Evolutionary conservation across 1,140 invertebrate species (phyloP).

Genomic region (Ceratosolen solmsi): DNA sequence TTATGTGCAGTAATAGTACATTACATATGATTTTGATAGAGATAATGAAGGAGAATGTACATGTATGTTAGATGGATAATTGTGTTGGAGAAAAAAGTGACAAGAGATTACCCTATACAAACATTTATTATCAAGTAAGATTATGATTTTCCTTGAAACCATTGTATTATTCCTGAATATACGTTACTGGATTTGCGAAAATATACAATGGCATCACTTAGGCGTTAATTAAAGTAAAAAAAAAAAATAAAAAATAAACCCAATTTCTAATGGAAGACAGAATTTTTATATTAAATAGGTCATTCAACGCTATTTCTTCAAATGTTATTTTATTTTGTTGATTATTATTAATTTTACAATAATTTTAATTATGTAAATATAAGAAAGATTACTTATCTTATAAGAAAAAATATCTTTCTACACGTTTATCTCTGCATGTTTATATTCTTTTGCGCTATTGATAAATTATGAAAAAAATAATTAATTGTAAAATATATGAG

Average conservation of each 20-base stretch:
- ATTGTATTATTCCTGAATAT: constrained; percentile 1
- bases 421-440: too few relatives aligned
- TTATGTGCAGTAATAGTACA: too few relatives aligned
- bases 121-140: neutral
- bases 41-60: too few relatives aligned
- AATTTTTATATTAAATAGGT: neutral
- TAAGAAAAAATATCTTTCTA: too few relatives aligned
- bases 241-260: constrained; percentile 16
- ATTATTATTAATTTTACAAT: neutral
- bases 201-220: neutral
- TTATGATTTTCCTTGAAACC: constrained; percentile 23
- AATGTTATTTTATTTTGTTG: neutral
- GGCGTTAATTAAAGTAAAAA: constrained; percentile 20
- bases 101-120: neutral
- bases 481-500: too few relatives aligned
- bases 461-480: too few relatives aligned
- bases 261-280: neutral
- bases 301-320: neutral
- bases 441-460: too few relatives aligned
- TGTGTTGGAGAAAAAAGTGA: neutral
- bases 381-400: too few relatives aligned
- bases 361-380: too few relatives aligned
- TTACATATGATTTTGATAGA: too few relatives aligned
- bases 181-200: neutral
- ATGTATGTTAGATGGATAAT: too few relatives aligned